These are phyloP conservation scores for Athalia circularis DNA, from an alignment of 2,888 invertebrate genomes.

Conservation along the genomic window DNA sequence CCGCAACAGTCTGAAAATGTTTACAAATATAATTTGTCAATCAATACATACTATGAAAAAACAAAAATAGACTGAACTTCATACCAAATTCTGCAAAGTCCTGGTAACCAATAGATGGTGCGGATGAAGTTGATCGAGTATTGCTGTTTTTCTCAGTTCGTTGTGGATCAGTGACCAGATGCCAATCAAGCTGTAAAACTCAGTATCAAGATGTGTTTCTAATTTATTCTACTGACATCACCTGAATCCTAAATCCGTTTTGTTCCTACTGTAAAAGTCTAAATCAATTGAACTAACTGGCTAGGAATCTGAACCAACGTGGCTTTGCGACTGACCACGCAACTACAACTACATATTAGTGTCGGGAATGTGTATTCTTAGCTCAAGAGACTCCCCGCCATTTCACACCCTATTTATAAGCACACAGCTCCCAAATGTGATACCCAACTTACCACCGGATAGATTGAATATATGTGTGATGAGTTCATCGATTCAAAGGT, in stretches of 20 bases:
- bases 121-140: slow-evolving; percentile 61
- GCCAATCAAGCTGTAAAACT: slow-evolving; percentile 63
- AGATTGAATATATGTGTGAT: background rate
- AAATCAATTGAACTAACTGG: slow-evolving; percentile 19
- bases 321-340: slow-evolving; percentile 19
- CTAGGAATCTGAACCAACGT: slow-evolving; percentile 8
- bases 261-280: background rate
- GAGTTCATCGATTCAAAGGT: background rate
- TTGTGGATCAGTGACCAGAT: slow-evolving; percentile 59
- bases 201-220: background rate
- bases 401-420: slow-evolving; percentile 56
- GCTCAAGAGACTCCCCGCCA: slow-evolving; percentile 65
- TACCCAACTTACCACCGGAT: slow-evolving; percentile 22
- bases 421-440: slow-evolving; percentile 25
- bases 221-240: too few relatives aligned
- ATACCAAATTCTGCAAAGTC: slow-evolving; percentile 64
- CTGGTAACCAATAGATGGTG: slow-evolving; percentile 61
- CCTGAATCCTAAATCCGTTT: too few relatives aligned
- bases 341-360: slow-evolving; percentile 20
- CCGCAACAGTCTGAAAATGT: slow-evolving; percentile 54
- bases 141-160: slow-evolving; percentile 68
- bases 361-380: slow-evolving; percentile 65
- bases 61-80: slow-evolving; percentile 32
- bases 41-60: background rate
- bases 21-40: slow-evolving; percentile 21